Base-by-base conservation (phyloP, 2,113 vertebrate species). In the Columba janthina region DNA sequence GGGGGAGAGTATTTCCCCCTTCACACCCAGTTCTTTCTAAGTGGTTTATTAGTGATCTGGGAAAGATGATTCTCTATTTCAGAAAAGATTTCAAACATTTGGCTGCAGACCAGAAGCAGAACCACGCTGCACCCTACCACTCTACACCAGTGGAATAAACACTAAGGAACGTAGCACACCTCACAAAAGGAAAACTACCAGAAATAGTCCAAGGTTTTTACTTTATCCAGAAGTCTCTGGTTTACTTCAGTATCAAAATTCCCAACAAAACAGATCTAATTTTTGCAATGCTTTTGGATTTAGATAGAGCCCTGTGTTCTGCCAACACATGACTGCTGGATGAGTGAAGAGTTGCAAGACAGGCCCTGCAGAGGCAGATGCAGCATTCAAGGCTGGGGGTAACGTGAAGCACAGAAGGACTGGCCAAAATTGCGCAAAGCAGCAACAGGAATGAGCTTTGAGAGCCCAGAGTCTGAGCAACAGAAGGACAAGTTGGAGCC, bases 261-360 rank as follows among this genome's bases (percentile, higher is more conserved):
- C 83, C 60, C 85, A 77, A 17, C 28, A 81, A 72, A 90, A 74
- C 21, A 66, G 46, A 62, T 51, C 56, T 89, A 34, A 69, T 62
- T 77, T 81, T 90, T 92, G 56, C 38, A 70, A 46, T 51, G 56
- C 10, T 78, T 89, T 72, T 70, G 89, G 22, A 25, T 78, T 89
- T 72, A 51, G 31, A 16, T 20, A 60, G 28, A 86, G 62, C 20
- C 34, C 44, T 12, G 11, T 2, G 4, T 78, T 89, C 61, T 78
- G 34, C 88, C 67, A 88, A 36, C 31, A 67, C 34, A 38, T 24
- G 51, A 44, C 42, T 70, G 48, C 62, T 46, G n/a, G 40, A 48
- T 53, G 25, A 90, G 31, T 2, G 2, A 48, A 88, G 57, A 25
- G 13, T 36, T 53, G 12, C 22, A 51, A 25, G 46, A 38, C 4